These are phyloP conservation scores for Drosophila neotestacea DNA, from an alignment of 2,888 invertebrate genomes.

Conservation along the genomic window DNA sequence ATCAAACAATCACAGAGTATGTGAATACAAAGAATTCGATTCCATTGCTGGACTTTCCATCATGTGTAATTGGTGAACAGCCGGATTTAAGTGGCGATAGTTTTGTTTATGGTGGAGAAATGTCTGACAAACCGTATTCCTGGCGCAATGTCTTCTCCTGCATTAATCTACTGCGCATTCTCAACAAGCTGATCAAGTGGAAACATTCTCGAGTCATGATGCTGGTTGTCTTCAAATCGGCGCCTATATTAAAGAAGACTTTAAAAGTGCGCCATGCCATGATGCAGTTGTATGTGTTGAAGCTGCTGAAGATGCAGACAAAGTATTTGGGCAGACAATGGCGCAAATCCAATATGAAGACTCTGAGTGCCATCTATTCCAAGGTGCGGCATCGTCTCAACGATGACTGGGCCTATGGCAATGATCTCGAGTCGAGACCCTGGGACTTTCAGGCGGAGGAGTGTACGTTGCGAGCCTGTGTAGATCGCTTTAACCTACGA, in stretches of 20 bases:
- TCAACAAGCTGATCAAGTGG: conserved; percentile 99
- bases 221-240: conserved; percentile 99
- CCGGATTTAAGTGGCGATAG: conserved; percentile 97
- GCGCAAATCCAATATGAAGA: conserved; percentile 99
- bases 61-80: conserved; percentile 97
- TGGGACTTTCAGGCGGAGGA: conserved; percentile 99
- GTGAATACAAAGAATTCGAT: conserved; percentile 97
- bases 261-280: conserved; percentile 97
- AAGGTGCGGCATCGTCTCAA: conserved; percentile 98
- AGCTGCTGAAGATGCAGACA: conserved; percentile 99
- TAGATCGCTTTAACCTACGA: conserved; percentile 97
- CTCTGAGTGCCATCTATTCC: conserved; percentile 99
- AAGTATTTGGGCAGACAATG: conserved; percentile 99
- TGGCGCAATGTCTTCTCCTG: conserved; percentile 99
- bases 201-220: conserved; percentile 99
- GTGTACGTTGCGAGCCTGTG: conserved; percentile 95
- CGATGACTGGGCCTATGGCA: conserved; percentile 99
- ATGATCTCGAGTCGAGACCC: conserved; percentile 98
- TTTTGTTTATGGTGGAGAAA: conserved; percentile 90
- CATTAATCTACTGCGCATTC: conserved; percentile 96
- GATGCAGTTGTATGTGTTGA: conserved; percentile 99
- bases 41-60: conserved; percentile 97
- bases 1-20: conserved; percentile 98
- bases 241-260: conserved; percentile 98
- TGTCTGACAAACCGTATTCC: conserved; percentile 91